A percentile compares a stretch with the other conserved stretches of the same genome.
Conservation (phyloP, 2,888 invertebrate genomes). For the Eupithecia tripunctaria region DNA sequence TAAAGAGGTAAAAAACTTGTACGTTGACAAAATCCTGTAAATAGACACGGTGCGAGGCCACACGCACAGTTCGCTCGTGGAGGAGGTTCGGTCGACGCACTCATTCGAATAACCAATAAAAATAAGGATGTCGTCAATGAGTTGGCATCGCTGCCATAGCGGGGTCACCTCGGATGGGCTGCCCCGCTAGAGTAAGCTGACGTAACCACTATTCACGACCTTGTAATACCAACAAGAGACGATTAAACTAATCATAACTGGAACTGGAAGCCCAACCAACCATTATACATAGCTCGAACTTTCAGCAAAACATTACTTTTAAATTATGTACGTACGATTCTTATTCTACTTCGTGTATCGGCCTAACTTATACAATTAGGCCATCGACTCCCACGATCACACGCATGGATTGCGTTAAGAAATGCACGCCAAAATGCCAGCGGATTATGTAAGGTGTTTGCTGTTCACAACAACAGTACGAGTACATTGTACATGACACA, state of each 20-base stretch:
- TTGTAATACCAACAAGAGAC: slow-evolving; percentile 49
- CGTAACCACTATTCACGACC: slow-evolving; percentile 48
- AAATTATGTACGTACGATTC: not conserved
- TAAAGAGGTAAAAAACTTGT: slow-evolving; percentile 24
- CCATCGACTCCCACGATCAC: slow-evolving; percentile 37
- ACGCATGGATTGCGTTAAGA: slow-evolving; percentile 38
- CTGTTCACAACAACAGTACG: slow-evolving; percentile 29
- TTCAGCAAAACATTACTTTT: slow-evolving; percentile 26
- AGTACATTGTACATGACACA: slow-evolving; percentile 36
- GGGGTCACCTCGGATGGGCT: slow-evolving; percentile 72
- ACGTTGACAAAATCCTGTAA: slow-evolving; percentile 50
- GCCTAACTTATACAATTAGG: slow-evolving; percentile 25
- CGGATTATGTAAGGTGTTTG: slow-evolving; percentile 40
- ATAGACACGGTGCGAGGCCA: slow-evolving; percentile 73
- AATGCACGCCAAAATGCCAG: slow-evolving; percentile 35
- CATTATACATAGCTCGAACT: slow-evolving; percentile 12
- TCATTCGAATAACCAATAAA: slow-evolving; percentile 77
- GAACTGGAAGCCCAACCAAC: slow-evolving; percentile 30
- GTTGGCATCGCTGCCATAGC: slow-evolving; percentile 75
- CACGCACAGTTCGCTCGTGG: slow-evolving; percentile 72
- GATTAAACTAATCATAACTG: slow-evolving; percentile 36
- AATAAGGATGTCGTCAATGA: slow-evolving; percentile 84
- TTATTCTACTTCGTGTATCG: slow-evolving; percentile 9
- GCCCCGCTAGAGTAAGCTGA: slow-evolving; percentile 51
- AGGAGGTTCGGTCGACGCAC: slow-evolving; percentile 80